phyloP scores from a whole-genome alignment of 2,797 vertebrate genomes.

The Gadopsis bispinosus region DNA sequence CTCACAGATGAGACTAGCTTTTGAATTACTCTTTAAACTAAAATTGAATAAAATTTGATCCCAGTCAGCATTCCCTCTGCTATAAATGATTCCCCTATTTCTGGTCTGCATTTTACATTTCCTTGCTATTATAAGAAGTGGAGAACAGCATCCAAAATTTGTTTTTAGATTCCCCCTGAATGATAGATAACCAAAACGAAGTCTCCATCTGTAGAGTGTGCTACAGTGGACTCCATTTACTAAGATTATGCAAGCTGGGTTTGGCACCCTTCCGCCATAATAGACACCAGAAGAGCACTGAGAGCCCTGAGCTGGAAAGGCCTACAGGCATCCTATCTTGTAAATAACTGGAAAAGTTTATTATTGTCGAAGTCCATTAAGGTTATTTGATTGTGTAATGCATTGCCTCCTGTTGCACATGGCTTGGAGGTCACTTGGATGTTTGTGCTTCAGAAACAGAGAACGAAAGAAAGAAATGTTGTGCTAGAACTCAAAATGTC shows the following conservation, averaged over 20 bases:
- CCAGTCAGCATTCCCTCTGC: not conserved
- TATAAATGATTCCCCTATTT: slow-evolving; percentile 5
- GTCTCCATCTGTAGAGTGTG: slow-evolving; percentile 34
- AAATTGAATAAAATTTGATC: not conserved
- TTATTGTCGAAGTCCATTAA: slow-evolving; percentile 69
- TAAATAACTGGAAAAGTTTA: slow-evolving; percentile 67
- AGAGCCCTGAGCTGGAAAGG: slow-evolving; percentile 44
- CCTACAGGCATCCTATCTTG: slow-evolving; percentile 41
- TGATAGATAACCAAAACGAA: slow-evolving; percentile 50
- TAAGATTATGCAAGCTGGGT: slow-evolving; percentile 27
- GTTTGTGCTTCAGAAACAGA: slow-evolving; percentile 42
- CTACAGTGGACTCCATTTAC: slow-evolving; percentile 39
- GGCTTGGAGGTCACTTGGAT: slow-evolving; percentile 54
- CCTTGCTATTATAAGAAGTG: slow-evolving; percentile 13
- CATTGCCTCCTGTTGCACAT: slow-evolving; percentile 59
- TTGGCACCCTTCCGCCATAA: slow-evolving; percentile 55
- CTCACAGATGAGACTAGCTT: slow-evolving; percentile 25
- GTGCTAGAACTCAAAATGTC: slow-evolving; percentile 70
- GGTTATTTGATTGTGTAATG: slow-evolving; percentile 58
- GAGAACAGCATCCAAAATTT: not conserved
- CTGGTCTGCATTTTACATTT: slow-evolving; percentile 31
- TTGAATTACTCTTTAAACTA: slow-evolving; percentile 27
- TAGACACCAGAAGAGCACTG: slow-evolving; percentile 46
- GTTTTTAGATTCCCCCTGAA: slow-evolving; percentile 43
- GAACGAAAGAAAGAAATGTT: slow-evolving; percentile 46